phyloP scores from a whole-genome alignment of 2,113 vertebrate genomes.

The Mionectes macconnelli region DNA sequence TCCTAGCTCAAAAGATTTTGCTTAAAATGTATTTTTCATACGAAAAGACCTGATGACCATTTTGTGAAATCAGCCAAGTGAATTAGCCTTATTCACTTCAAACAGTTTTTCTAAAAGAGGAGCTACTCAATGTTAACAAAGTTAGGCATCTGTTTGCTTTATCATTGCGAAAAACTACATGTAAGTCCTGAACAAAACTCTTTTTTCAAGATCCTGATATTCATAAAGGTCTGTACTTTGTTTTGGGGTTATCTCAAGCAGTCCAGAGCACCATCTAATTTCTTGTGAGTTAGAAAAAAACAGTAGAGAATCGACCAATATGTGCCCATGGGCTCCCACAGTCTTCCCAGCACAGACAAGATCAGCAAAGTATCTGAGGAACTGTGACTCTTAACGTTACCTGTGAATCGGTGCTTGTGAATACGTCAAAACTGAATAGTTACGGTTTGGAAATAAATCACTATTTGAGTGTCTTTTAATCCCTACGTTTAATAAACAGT shows the following conservation, averaged over 20 bases:
- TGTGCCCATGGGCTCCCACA: rapidly evolving
- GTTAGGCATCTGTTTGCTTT: neutral
- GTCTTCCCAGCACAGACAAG: neutral
- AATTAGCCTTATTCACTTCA: neutral
- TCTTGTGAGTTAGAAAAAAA: neutral
- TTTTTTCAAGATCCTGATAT: neutral
- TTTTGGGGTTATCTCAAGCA: neutral
- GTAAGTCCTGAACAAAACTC: neutral
- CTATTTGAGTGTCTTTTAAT: neutral
- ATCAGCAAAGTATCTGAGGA: neutral
- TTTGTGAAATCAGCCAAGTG: neutral
- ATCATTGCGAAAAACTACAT: neutral
- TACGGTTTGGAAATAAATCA: neutral
- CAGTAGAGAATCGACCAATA: neutral
- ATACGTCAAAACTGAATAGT: neutral
- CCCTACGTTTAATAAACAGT: neutral
- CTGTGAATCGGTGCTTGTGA: neutral
- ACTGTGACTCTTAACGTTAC: rapidly evolving
- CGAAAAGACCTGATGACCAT: neutral
- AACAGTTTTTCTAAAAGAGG: neutral
- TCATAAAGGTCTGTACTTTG: neutral
- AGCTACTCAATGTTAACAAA: neutral
- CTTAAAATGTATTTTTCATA: neutral
- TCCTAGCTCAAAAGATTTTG: neutral
- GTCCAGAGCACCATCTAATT: neutral